Evolutionary conservation across 2,888 invertebrate genomes (phyloP), one percentile per base, ranked within the genome.

Genomic region (Ormyrus nitidulus): DNA sequence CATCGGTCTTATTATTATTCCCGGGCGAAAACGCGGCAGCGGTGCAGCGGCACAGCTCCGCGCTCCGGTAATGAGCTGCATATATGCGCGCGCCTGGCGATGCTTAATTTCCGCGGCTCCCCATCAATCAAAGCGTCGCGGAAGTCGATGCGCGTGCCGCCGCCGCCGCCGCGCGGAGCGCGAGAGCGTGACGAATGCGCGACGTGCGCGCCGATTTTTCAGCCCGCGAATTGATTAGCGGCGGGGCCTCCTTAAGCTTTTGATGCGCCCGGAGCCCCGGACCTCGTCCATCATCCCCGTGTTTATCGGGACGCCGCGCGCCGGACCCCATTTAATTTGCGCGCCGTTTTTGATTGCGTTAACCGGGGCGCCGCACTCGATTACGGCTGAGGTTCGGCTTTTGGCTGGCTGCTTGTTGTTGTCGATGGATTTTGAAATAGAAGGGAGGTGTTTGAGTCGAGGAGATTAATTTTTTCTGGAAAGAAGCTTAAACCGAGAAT

Each of bases 121-220:
- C 70, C 75, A 81, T 81, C 81, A 79, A 78, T 81, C 81, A 79
- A 81, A 71, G 75, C 78, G 44, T 49, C 44, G 75, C 70, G 59
- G 65, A 75, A 78, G 76, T 77, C 48, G 58, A 6, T 13, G 75
- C 58, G 46, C 61, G 61, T 68, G 73, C 34, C 34, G 34, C 34
- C 34, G 34, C 34, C 34, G 34, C 34, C 59, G 54, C 75, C 59
- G 46, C 61, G 53, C 59, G 69, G 13, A 11, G 13, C 64, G 34
- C 19, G 80, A 61, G 80, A 65, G 78, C 79, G 78, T 72, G 79
- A 77, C 77, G 58, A 62, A 81, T 76, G 59, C 69, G 69, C 54
- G 77, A 77, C 77, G 81, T 34, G 34, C 61, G 70, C 13, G 46
- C 13, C 34, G 6, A 64, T 66, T 69, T 74, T 69, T 71, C 54